A percentile compares a stretch with the other conserved stretches of the same genome.
Conservation (phyloP, 1,140 invertebrate species). For the Drosophila kohkoa region DNA sequence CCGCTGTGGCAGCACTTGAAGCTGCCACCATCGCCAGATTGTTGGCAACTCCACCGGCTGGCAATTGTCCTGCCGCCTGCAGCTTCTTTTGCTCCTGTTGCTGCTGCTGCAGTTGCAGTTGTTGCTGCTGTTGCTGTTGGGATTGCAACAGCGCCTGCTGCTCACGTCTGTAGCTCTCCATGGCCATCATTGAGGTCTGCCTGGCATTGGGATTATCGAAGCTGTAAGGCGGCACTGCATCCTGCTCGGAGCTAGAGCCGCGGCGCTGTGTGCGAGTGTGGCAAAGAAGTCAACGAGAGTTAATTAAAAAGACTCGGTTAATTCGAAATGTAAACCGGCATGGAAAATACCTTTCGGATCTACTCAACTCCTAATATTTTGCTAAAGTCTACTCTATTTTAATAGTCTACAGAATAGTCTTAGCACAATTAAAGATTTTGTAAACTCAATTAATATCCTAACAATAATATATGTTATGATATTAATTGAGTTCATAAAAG, state of each 20-base stretch:
- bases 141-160: constrained; percentile 68
- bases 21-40: constrained; percentile 69
- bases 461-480: too few species aligned
- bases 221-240: constrained; percentile 81
- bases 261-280: constrained; percentile 63
- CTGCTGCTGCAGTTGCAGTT: constrained; percentile 39
- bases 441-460: too few species aligned
- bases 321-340: neutral
- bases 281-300: constrained; percentile 16
- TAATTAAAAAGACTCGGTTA: neutral
- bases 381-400: neutral
- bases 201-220: constrained; percentile 82
- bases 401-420: neutral
- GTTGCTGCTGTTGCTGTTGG: constrained; percentile 51
- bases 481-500: too few species aligned
- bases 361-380: neutral
- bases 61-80: constrained; percentile 20
- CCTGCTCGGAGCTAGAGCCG: constrained; percentile 77
- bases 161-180: constrained; percentile 79
- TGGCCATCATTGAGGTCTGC: constrained; percentile 84
- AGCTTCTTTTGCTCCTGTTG: constrained; percentile 35
- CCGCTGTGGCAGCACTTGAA: constrained; percentile 62
- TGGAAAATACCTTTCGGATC: neutral
- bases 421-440: too few species aligned
- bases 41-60: constrained; percentile 47